Evolutionary conservation across 2,797 vertebrate species (phyloP).

Genomic region (Sebastes itinus): DNA sequence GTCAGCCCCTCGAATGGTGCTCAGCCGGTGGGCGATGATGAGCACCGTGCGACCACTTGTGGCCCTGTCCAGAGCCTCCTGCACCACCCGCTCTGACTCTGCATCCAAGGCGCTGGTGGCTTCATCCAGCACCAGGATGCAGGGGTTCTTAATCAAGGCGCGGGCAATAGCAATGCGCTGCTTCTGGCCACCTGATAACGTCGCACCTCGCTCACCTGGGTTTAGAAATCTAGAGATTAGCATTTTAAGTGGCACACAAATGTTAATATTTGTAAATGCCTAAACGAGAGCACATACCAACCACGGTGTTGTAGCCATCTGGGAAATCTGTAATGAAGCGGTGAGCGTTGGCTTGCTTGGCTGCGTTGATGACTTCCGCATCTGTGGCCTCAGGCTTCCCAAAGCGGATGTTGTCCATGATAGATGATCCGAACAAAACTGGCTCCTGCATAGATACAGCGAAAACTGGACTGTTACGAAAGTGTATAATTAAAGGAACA

Average conservation of each 20-base stretch:
- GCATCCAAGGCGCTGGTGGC: slow-evolving; percentile 95
- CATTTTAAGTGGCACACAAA: neutral
- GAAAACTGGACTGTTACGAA: neutral
- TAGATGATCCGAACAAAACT: slow-evolving; percentile 90
- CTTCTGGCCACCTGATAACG: slow-evolving; percentile 95
- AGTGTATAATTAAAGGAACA: neutral
- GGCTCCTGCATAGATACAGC: slow-evolving; percentile 85
- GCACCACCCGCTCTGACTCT: slow-evolving; percentile 90
- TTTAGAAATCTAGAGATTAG: slow-evolving; percentile 10
- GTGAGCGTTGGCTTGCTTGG: slow-evolving; percentile 91
- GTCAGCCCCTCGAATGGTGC: slow-evolving; percentile 91
- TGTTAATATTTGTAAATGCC: neutral
- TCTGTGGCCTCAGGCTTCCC: slow-evolving; percentile 90
- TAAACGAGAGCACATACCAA: slow-evolving; percentile 82
- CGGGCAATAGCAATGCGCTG: slow-evolving; percentile 95
- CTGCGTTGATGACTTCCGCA: slow-evolving; percentile 86
- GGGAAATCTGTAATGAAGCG: slow-evolving; percentile 91
- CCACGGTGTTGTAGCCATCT: slow-evolving; percentile 89
- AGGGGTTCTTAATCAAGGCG: slow-evolving; percentile 91
- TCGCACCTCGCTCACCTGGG: slow-evolving; percentile 90
- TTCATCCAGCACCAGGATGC: slow-evolving; percentile 91
- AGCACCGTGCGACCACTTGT: slow-evolving; percentile 91
- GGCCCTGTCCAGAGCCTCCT: slow-evolving; percentile 92
- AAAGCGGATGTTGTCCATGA: slow-evolving; percentile 97
- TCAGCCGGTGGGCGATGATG: slow-evolving; percentile 95